These are phyloP conservation scores for Onychomys leucogaster DNA, from an alignment of 2,797 vertebrate genomes.

Conservation along the genomic window DNA sequence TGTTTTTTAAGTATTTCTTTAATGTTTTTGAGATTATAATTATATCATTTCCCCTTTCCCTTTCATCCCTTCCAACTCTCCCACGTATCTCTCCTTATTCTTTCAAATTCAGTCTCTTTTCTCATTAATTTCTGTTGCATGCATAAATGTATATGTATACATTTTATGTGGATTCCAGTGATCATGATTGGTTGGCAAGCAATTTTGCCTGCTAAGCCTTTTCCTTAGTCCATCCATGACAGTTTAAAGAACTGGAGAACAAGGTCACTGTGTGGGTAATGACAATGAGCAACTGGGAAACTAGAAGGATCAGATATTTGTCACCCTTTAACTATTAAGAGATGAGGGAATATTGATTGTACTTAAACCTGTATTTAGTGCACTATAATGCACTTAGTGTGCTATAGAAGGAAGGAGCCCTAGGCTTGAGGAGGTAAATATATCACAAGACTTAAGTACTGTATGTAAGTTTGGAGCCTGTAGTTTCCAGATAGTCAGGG, in stretches of 20 bases:
- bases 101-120: neutral
- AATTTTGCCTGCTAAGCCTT: neutral
- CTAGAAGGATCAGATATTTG: neutral
- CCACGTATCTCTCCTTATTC: neutral
- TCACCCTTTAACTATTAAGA: neutral
- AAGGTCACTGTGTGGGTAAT: neutral
- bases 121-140: neutral
- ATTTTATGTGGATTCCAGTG: neutral
- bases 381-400: no score
- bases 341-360: neutral
- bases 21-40: no score
- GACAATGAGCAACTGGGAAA: neutral
- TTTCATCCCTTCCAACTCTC: neutral
- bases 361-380: neutral
- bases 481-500: neutral
- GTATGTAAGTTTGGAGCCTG: accelerated
- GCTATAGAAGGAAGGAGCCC: neutral
- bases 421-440: neutral
- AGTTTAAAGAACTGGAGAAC: neutral
- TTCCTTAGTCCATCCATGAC: no score
- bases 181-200: neutral
- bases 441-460: neutral
- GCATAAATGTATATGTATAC: neutral
- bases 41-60: neutral
- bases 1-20: neutral